These are phyloP conservation scores for Gerris buenoi DNA, from an alignment of 1,140 invertebrate genomes.

Conservation along the genomic window DNA sequence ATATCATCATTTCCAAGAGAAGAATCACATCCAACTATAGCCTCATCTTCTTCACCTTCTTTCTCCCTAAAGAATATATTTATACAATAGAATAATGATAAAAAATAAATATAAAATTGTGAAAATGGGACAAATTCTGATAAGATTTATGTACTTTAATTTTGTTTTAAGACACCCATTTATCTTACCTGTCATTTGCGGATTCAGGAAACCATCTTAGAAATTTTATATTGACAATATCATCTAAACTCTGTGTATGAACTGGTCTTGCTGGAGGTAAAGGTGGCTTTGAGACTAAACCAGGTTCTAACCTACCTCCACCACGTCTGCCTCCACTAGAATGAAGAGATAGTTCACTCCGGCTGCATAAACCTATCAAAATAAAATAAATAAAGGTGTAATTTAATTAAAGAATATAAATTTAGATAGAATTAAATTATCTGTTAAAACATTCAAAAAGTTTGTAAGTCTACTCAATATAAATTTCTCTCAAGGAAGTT, in stretches of 20 bases:
- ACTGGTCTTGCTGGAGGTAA: slow-evolving; percentile 14
- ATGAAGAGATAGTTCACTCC: not conserved
- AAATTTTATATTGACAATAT: slow-evolving; percentile 24
- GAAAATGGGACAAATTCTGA: too few relatives aligned
- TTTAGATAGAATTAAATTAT: not conserved
- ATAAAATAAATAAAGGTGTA: too few relatives aligned
- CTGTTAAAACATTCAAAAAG: too few relatives aligned
- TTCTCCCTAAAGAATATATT: not conserved
- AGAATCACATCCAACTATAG: not conserved
- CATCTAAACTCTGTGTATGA: slow-evolving; percentile 18
- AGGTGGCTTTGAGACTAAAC: slow-evolving; percentile 20
- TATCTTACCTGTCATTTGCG: not conserved
- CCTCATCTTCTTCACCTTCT: not conserved
- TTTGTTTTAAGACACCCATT: too few relatives aligned
- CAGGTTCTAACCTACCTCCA: slow-evolving; percentile 17
- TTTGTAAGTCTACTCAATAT: too few relatives aligned
- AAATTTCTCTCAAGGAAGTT: too few relatives aligned
- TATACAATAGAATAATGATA: too few relatives aligned
- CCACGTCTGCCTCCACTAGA: slow-evolving; percentile 2
- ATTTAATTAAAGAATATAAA: too few relatives aligned
- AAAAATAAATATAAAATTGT: too few relatives aligned
- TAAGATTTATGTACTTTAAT: too few relatives aligned
- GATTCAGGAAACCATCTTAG: slow-evolving; percentile 26
- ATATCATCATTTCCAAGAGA: not conserved
- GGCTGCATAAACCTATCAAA: not conserved